A percentile compares a stretch with the other conserved stretches of the same genome.
Conservation (phyloP, 2,113 vertebrate species). For the Ceuthmochares aereus region DNA sequence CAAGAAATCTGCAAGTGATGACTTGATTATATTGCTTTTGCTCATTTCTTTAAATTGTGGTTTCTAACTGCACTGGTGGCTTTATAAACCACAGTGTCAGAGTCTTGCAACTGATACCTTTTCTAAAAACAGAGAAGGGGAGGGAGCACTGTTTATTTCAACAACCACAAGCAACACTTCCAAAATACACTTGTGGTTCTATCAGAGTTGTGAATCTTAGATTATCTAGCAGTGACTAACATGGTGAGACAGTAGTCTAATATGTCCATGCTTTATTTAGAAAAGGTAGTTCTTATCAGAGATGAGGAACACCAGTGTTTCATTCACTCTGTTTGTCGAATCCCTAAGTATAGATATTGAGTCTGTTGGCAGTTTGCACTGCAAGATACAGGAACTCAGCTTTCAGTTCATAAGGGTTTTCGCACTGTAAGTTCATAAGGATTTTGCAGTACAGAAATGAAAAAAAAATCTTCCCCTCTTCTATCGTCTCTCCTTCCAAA, state of each 20-base stretch:
- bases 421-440: too few relatives aligned
- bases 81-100: neutral
- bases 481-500: neutral
- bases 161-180: slow-evolving; percentile 25
- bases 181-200: slow-evolving; percentile 48
- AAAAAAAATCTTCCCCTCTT: neutral
- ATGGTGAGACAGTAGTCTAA: slow-evolving; percentile 13
- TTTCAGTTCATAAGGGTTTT: neutral
- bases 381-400: neutral
- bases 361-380: neutral
- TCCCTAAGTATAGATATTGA: neutral
- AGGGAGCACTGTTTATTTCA: slow-evolving; percentile 20
- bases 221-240: slow-evolving; percentile 27
- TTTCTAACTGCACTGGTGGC: neutral
- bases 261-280: slow-evolving; percentile 41
- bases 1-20: neutral
- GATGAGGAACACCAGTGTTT: neutral
- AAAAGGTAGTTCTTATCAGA: slow-evolving; percentile 27
- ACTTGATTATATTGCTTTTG: neutral
- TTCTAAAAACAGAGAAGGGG: slow-evolving; percentile 23
- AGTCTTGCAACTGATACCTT: slow-evolving; percentile 32
- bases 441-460: neutral
- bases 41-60: neutral
- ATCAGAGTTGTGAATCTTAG: slow-evolving; percentile 48
- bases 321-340: neutral